Conservation (phyloP, 2,888 invertebrate species). For the Halictus quadricinctus region DNA sequence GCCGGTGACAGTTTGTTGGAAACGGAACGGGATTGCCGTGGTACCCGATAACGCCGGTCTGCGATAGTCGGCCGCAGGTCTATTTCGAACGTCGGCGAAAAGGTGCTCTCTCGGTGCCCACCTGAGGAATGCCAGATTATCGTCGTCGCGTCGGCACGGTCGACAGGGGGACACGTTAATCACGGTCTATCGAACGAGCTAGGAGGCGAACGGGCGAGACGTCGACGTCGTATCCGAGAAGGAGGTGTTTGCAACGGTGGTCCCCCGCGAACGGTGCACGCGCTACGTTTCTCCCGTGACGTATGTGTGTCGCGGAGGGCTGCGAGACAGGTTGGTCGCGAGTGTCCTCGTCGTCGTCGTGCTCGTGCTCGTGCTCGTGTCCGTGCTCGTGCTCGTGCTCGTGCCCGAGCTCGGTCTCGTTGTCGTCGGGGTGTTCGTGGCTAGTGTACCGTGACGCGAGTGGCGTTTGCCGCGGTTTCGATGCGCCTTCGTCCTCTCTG, state of each 20-base stretch:
- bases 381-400: conserved; percentile 8
- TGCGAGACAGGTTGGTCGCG: conserved; percentile 70
- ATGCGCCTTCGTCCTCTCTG: conserved; percentile 67
- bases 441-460: conserved; percentile 47
- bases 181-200: conserved; percentile 12
- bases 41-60: conserved; percentile 34
- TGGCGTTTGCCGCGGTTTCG: conserved; percentile 61
- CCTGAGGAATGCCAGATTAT: conserved; percentile 79
- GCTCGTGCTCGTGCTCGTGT: conserved; percentile 29
- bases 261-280: conserved; percentile 58
- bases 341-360: conserved; percentile 60
- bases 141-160: conserved; percentile 39
- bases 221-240: conserved; percentile 25
- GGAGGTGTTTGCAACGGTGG: conserved; percentile 56
- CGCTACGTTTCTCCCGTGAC: conserved; percentile 71
- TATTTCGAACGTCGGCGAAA: conserved; percentile 63
- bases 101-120: conserved; percentile 83
- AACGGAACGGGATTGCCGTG: conserved; percentile 39
- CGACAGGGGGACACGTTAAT: conserved; percentile 51
- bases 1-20: conserved; percentile 45
- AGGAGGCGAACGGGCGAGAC: neutral
- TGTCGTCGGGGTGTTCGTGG: conserved; percentile 46
- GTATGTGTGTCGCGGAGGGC: conserved; percentile 80
- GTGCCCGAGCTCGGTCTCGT: conserved; percentile 36
- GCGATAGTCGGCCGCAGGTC: conserved; percentile 25